phyloP scores from a whole-genome alignment of 1,140 invertebrate genomes.

The Anagrus nilaparvatae region DNA sequence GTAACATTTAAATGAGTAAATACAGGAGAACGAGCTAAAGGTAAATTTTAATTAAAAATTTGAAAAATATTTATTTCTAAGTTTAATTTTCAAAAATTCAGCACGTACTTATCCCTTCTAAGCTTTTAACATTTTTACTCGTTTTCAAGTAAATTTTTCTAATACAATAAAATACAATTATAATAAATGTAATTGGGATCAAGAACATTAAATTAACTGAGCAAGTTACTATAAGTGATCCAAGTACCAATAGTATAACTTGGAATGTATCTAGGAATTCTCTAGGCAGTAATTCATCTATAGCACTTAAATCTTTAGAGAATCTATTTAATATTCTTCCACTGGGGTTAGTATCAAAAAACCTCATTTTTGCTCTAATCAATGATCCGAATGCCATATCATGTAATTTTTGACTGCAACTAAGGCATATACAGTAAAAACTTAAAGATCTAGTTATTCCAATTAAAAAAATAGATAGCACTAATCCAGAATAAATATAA shows the following conservation, averaged over 20 bases:
- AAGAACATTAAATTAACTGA: slow-evolving; percentile 65
- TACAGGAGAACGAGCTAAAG: slow-evolving; percentile 63
- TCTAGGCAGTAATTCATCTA: slow-evolving; percentile 76
- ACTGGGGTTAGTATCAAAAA: slow-evolving; percentile 68
- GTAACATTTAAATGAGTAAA: slow-evolving; percentile 83
- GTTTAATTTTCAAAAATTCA: slow-evolving; percentile 3
- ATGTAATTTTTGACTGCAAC: slow-evolving; percentile 55
- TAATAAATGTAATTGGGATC: slow-evolving; percentile 55
- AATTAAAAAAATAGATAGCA: slow-evolving; percentile 38
- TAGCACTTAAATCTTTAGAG: slow-evolving; percentile 66
- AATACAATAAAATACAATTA: slow-evolving; percentile 60
- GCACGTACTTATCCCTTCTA: slow-evolving; percentile 67
- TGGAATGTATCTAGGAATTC: slow-evolving; percentile 68
- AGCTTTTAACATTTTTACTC: slow-evolving; percentile 72
- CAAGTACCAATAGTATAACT: slow-evolving; percentile 53
- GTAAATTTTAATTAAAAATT: slow-evolving; percentile 52
- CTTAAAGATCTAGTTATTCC: slow-evolving; percentile 41
- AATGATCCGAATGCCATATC: slow-evolving; percentile 54
- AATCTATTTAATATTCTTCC: slow-evolving; percentile 66
- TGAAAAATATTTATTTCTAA: slow-evolving; percentile 35
- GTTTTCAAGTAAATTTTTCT: slow-evolving; percentile 72
- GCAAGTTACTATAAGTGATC: slow-evolving; percentile 55
- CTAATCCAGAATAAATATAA: slow-evolving; percentile 42
- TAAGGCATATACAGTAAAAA: slow-evolving; percentile 57
- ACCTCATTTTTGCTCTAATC: slow-evolving; percentile 52